Evolutionary conservation across 2,113 vertebrate species (phyloP), one percentile per base, ranked within the genome.

Genomic region (Madoqua kirkii): DNA sequence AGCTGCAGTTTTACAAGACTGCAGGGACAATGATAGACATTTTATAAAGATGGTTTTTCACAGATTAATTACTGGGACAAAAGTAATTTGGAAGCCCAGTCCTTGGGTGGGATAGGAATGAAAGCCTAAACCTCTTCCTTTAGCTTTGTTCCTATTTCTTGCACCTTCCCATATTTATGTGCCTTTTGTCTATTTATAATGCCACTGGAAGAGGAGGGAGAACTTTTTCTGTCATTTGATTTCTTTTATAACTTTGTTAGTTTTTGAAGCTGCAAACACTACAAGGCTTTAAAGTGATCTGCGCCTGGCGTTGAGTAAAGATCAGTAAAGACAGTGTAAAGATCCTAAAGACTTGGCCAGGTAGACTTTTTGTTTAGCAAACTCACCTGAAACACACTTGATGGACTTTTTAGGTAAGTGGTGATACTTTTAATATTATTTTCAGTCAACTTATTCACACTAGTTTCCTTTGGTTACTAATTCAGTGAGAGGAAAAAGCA

Each of bases 101-200:
- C 98, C 96, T 98, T 98, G 97, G 98, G 98, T 98, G 98, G 98
- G 98, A 98, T 99, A 99, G 98, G 99, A 98, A 98, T 98, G 98
- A 98, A 98, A 98, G 98, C 98, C 98, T 98, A 98, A 98, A 96
- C 98, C 97, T 98, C 98, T 99, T 98, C 98, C 98, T 99, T 98
- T 98, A 99, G 98, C 98, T 99, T 98, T 98, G 98, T 98, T 98
- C 98, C 99, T 98, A 98, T 99, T 99, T 98, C 99, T 99, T 99
- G 99, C 99, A 99, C 99, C 99, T 99, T 99, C 99, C 99, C 99
- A 99, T 99, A 99, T 99, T 99, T 99, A 99, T 98, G 99, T 99
- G 99, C 99, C 99, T 99, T 99, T 99, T 99, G 99, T 99, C 98
- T 99, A 99, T 99, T 99, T 99, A 99, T 98, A 98, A 99, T 98